Percentiles rank a stretch among this genome's conserved stretches.
phyloP scores from a whole-genome alignment of 2,797 vertebrate genomes.

The Buceros bicornis region DNA sequence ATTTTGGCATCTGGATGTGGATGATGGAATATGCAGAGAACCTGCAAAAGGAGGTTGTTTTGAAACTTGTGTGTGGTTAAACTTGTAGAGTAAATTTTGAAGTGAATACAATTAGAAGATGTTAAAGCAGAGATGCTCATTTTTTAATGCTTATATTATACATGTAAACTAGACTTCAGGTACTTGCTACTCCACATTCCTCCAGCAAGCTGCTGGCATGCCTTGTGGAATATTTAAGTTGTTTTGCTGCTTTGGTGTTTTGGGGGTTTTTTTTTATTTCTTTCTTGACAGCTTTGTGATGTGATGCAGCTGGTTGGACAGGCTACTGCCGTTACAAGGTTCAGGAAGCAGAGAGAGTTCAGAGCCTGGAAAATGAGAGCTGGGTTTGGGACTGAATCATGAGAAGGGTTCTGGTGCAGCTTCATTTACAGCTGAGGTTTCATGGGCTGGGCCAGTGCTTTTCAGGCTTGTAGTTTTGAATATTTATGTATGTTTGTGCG shows the following conservation, averaged over 20 bases:
- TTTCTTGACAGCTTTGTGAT: not conserved
- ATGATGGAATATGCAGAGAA: conserved; percentile 13
- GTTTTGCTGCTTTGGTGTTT: not conserved
- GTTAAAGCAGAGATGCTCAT: not conserved
- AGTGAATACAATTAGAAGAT: not conserved
- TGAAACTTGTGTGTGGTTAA: conserved; percentile 17
- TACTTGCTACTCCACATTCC: not conserved
- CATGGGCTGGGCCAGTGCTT: not conserved
- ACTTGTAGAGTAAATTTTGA: not conserved
- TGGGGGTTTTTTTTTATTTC: not conserved
- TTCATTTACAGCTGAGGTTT: not conserved
- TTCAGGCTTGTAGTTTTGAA: not conserved
- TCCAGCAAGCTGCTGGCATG: not conserved
- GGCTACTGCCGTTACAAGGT: not conserved
- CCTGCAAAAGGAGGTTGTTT: conserved; percentile 21
- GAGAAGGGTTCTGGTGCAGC: not conserved
- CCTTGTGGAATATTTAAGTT: not conserved
- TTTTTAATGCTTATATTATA: not conserved
- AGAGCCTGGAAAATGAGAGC: not conserved
- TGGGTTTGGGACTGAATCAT: not conserved
- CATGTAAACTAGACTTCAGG: not conserved
- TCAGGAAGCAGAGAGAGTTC: not conserved
- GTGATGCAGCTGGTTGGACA: not conserved
- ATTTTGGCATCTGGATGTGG: conserved; percentile 33
- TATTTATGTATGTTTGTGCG: fast-evolving